phyloP scores from a whole-genome alignment of 2,888 invertebrate species.

The Seira sanloemensis region DNA sequence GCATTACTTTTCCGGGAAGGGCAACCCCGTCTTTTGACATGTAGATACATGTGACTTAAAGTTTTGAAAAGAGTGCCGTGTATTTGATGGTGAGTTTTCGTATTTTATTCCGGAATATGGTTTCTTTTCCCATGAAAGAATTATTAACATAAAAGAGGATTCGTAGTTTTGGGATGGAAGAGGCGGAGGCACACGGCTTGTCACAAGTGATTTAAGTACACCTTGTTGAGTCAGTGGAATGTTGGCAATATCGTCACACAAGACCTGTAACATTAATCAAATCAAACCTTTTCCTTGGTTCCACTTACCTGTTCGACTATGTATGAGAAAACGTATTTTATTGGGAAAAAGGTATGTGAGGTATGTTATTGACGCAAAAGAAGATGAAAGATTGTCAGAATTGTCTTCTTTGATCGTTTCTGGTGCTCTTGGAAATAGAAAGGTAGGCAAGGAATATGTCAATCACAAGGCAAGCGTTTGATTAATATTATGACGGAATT shows the following conservation, averaged over 20 bases:
- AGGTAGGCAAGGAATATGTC: too few relatives aligned
- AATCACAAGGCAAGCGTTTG: too few relatives aligned
- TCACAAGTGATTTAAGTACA: conserved; percentile 50
- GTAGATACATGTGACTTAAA: too few relatives aligned
- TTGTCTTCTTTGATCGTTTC: not conserved
- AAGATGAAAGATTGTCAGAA: not conserved
- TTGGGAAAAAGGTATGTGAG: not conserved
- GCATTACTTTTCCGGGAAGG: too few relatives aligned
- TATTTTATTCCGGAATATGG: too few relatives aligned
- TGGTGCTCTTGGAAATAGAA: not conserved
- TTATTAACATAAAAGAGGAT: not conserved
- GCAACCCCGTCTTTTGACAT: too few relatives aligned
- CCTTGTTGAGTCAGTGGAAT: conserved; percentile 72
- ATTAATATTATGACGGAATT: too few relatives aligned
- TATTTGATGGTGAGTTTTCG: too few relatives aligned
- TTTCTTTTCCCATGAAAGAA: too few relatives aligned
- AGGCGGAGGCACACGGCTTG: conserved; percentile 22
- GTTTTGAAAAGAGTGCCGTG: too few relatives aligned
- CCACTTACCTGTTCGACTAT: not conserved
- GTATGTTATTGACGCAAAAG: too few relatives aligned
- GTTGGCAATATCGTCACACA: conserved; percentile 44
- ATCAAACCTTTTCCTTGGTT: conserved; percentile 30
- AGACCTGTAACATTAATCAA: conserved; percentile 28
- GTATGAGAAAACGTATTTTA: not conserved
- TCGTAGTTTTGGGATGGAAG: not conserved